A percentile compares a stretch with the other conserved stretches of the same genome.
Conservation (phyloP, 2,113 vertebrate genomes). For the Alligator sinensis region DNA sequence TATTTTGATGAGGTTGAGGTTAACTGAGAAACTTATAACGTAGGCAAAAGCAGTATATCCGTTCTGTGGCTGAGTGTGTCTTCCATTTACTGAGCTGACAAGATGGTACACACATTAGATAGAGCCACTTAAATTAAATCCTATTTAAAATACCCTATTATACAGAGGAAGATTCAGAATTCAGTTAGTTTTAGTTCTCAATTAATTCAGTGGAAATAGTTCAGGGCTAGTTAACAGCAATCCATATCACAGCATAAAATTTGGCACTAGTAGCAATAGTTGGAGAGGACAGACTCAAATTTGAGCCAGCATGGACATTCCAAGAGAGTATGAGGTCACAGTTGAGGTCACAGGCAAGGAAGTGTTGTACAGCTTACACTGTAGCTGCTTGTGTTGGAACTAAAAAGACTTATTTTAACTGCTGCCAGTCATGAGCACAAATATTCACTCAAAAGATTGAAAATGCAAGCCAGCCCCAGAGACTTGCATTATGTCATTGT, state of each 20-base stretch:
- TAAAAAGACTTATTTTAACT: conserved; percentile 57
- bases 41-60: not conserved
- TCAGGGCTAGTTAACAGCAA: conserved; percentile 8
- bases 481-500: conserved; percentile 38
- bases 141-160: no score
- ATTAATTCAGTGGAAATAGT: not conserved
- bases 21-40: not conserved
- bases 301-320: conserved; percentile 51
- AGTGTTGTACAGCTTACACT: conserved; percentile 38
- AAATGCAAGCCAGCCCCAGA: conserved; percentile 48
- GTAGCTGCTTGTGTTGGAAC: conserved; percentile 59
- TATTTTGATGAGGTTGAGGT: not conserved
- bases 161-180: not conserved
- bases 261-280: conserved; percentile 16
- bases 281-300: not conserved
- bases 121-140: no score
- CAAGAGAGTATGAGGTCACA: conserved; percentile 54
- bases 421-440: conserved; percentile 45
- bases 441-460: conserved; percentile 39
- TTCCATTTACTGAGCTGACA: not conserved
- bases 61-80: not conserved
- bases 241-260: not conserved
- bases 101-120: not conserved
- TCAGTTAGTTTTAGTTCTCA: not conserved
- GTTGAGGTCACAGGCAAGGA: conserved; percentile 58